A percentile compares a stretch with the other conserved stretches of the same genome.
Evolutionary conservation across 37 sponge, comb jelly and placozoan species (phyloP).

Genomic region (Cliona cf. orientalis): DNA sequence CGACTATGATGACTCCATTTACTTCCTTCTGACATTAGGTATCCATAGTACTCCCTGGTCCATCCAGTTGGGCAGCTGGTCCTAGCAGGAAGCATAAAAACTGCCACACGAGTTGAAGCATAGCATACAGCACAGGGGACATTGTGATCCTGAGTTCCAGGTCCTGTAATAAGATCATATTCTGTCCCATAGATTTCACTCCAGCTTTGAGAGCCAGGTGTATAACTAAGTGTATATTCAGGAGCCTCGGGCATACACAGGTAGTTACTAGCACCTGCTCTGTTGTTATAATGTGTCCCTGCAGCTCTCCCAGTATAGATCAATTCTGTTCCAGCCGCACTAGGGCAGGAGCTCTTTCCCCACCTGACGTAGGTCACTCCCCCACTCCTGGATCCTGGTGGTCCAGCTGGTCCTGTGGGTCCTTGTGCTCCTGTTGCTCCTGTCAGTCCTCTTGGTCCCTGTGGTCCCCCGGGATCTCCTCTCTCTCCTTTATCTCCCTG

Average conservation of each 20-base stretch:
- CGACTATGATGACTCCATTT: neutral
- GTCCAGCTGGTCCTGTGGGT: neutral
- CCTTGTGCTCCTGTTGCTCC: constrained; percentile 1
- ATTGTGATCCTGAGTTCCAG: constrained; percentile 6
- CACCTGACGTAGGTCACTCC: neutral
- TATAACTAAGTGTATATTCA: constrained; percentile 27
- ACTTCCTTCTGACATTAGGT: constrained; percentile 27
- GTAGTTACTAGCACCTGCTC: constrained; percentile 24
- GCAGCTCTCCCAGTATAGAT: constrained; percentile 19
- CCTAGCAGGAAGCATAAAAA: constrained; percentile 49
- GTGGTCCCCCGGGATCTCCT: neutral
- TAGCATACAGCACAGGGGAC: constrained; percentile 66
- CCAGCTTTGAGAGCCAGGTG: constrained; percentile 15
- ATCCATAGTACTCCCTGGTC: constrained; percentile 65
- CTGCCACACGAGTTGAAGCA: constrained; percentile 23
- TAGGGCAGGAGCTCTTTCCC: constrained; percentile 7
- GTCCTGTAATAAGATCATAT: constrained; percentile 28
- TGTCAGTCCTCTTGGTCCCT: constrained; percentile 4
- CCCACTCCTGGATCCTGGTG: neutral
- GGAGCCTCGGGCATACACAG: constrained; percentile 30
- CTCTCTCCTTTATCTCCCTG: constrained; percentile 7
- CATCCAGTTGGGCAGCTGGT: constrained; percentile 29
- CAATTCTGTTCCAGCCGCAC: neutral
- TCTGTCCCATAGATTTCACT: constrained; percentile 35
- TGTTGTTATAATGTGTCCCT: neutral